Evolutionary conservation across 2,888 invertebrate genomes (phyloP).

Genomic region (Platycnemis pennipes): DNA sequence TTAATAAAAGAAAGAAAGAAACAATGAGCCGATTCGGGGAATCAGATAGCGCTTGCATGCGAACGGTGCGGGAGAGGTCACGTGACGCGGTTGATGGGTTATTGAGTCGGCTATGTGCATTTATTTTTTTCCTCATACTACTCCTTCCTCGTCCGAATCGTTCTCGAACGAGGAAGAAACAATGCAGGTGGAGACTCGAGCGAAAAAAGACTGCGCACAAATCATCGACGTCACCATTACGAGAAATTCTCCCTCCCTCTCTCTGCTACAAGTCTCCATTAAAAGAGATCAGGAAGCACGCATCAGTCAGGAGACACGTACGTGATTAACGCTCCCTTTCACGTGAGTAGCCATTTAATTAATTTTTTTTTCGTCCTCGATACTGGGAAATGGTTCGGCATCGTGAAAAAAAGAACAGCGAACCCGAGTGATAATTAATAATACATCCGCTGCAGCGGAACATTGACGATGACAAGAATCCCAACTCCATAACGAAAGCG

Average conservation of each 20-base stretch:
- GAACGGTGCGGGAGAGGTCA: conserved; percentile 44
- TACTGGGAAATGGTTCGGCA: neutral
- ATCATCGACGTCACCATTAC: neutral
- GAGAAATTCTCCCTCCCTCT: neutral
- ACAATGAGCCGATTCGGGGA: neutral
- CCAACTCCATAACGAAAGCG: neutral
- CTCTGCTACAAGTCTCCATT: neutral
- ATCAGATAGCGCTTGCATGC: conserved; percentile 54
- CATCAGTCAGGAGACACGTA: neutral
- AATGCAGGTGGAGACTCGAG: neutral
- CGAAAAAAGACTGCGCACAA: neutral
- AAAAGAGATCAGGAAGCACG: neutral
- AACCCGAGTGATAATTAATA: neutral
- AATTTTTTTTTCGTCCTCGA: neutral
- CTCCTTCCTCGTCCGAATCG: neutral
- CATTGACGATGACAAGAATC: neutral
- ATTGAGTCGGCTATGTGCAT: neutral
- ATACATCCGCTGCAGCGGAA: neutral
- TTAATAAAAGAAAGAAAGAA: neutral
- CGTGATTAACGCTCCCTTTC: neutral
- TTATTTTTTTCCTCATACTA: neutral
- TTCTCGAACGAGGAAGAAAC: neutral
- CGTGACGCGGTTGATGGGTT: conserved; percentile 56
- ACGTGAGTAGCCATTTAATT: neutral
- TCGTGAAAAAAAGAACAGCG: neutral